Evolutionary conservation across 2,113 vertebrate species (phyloP).

Genomic region (Ictidomys tridecemlineatus): DNA sequence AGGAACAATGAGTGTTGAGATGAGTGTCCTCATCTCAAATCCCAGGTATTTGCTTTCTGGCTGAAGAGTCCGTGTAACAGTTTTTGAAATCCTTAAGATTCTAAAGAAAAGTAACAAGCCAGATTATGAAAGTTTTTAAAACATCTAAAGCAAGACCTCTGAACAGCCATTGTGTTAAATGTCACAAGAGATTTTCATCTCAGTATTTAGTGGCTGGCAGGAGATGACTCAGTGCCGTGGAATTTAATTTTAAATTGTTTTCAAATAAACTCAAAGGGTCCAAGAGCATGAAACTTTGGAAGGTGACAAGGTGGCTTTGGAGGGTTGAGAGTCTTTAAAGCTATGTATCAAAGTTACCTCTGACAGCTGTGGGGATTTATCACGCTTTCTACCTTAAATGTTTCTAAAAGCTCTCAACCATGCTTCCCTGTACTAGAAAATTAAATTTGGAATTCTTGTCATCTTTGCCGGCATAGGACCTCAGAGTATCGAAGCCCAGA

Average conservation of each 20-base stretch:
- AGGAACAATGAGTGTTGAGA: background rate
- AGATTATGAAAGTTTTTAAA: constrained; percentile 46
- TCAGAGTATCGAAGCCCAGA: constrained; percentile 4
- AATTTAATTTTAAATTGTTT: constrained; percentile 80
- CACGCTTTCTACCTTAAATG: background rate
- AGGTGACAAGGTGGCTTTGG: constrained; percentile 64
- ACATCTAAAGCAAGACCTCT: constrained; percentile 28
- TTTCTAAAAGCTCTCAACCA: constrained; percentile 54
- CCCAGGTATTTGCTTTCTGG: background rate
- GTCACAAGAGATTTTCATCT: constrained; percentile 77
- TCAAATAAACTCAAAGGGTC: constrained; percentile 65
- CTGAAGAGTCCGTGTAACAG: constrained; percentile 5
- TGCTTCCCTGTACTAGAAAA: constrained; percentile 53
- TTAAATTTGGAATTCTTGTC: constrained; percentile 45
- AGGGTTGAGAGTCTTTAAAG: constrained; percentile 42
- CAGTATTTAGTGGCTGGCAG: constrained; percentile 69
- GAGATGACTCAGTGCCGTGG: constrained; percentile 69
- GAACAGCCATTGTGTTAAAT: constrained; percentile 67
- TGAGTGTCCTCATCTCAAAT: background rate
- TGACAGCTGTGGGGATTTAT: constrained; percentile 47
- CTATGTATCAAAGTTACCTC: constrained; percentile 57
- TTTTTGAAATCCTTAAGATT: background rate
- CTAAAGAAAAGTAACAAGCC: constrained; percentile 6
- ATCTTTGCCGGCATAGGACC: constrained; percentile 47
- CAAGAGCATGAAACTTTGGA: constrained; percentile 63